These are phyloP conservation scores for Rallus crepitans DNA, from an alignment of 2,797 vertebrate genomes.

Conservation along the genomic window DNA sequence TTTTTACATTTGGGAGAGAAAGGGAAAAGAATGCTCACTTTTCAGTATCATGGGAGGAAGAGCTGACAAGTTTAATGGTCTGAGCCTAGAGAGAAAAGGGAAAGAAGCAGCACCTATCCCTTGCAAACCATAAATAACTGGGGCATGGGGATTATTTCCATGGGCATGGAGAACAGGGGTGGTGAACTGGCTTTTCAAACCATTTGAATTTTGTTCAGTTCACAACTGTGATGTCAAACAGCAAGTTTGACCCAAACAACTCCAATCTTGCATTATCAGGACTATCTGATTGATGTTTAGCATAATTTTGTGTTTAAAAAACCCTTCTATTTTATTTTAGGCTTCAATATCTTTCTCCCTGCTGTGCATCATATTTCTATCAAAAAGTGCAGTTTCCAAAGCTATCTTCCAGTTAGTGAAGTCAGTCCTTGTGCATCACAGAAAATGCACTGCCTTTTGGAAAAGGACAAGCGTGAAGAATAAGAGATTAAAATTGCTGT, in stretches of 20 bases:
- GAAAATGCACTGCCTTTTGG: background rate
- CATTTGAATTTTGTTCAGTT: background rate
- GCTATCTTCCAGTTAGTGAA: background rate
- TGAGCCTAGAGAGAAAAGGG: background rate
- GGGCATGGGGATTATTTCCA: background rate
- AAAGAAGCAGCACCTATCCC: background rate
- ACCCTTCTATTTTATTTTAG: background rate
- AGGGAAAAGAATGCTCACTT: background rate
- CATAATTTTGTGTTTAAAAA: background rate
- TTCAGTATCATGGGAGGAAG: background rate
- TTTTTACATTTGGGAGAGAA: background rate
- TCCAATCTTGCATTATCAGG: background rate
- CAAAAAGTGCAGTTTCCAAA: background rate
- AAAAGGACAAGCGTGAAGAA: background rate
- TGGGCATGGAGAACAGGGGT: background rate
- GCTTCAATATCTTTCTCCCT: background rate
- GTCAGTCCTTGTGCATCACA: background rate
- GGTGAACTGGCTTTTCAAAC: background rate
- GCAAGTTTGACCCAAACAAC: background rate
- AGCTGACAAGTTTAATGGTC: background rate
- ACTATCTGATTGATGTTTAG: background rate
- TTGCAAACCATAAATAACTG: background rate
- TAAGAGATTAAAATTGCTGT: background rate
- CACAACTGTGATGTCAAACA: background rate
- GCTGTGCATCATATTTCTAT: background rate